Base-by-base conservation (phyloP, 2,113 vertebrate species). In the Notothenia coriiceps region DNA sequence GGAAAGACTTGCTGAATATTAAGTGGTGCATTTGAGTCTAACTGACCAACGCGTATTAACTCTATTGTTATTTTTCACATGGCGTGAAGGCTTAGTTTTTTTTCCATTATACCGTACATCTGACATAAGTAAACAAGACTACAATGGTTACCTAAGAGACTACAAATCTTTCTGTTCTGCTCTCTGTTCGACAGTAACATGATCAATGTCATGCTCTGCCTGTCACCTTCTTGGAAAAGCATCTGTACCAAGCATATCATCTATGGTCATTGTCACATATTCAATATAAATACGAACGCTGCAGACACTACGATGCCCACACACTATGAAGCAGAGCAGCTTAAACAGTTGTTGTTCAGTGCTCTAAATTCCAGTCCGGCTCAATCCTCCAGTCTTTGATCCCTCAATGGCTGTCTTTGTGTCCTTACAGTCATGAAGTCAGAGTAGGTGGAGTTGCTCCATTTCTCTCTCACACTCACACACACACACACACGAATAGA, bases 361-460 rank as follows among this genome's bases (percentile, higher is more conserved):
- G 90, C 87, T 88, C 80, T 74, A 84, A 86, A 94, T 94, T 93
- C 90, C 88, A 90, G 77, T 77, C 74, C 15, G 49, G 77, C 80
- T 92, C 85, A 77, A 88, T 84, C 89, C 80, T 86, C 49, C 54
- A 82, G 62, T 63, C 88, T 91, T 85, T 92, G 84, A 92, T 86
- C 83, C 56, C 57, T 92, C 88, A 95, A 94, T 91, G 92, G 85
- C 69, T 74, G 86, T 88, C 91, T 93, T 94, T 94, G 93, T 95
- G 81, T 86, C 77, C 22, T 64, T 72, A 72, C 71, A 80, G 74
- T 85, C 64, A 81, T 8, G 74, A 88, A 84, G 83, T 77, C 79
- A 63, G 73, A 82, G 81, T 74, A 56, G 79, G 86, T 29, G 80
- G 77, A 73, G 65, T 46, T 29, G 55, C 29, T 71, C 77, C 20